These are phyloP conservation scores for Brachyptera risi DNA, from an alignment of 2,888 invertebrate species.

Conservation along the genomic window DNA sequence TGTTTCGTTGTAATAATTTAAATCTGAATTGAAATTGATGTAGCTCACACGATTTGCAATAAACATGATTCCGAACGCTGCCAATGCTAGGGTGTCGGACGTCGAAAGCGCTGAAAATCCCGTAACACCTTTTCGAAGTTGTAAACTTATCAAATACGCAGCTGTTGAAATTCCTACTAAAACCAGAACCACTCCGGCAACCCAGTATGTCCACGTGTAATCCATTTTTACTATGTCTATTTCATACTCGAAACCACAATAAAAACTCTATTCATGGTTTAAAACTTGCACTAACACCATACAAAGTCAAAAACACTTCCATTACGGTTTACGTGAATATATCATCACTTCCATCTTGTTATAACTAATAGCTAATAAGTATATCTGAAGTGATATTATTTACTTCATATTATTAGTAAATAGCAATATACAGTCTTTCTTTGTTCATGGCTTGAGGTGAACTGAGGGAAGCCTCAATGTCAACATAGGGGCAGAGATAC, in stretches of 20 bases:
- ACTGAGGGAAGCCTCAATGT: too few species aligned
- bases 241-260: not conserved
- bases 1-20: slow-evolving; percentile 1
- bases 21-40: slow-evolving; percentile 10
- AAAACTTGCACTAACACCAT: not conserved
- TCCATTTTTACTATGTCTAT: slow-evolving; percentile 35
- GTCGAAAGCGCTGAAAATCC: slow-evolving; percentile 37
- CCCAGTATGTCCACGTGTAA: slow-evolving; percentile 32
- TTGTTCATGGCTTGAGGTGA: too few species aligned
- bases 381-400: not conserved
- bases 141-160: slow-evolving; percentile 34
- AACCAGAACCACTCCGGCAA: slow-evolving; percentile 37
- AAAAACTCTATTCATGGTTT: not conserved
- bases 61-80: slow-evolving; percentile 34
- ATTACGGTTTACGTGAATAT: not conserved
- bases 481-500: too few species aligned
- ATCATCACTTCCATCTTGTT: too few species aligned
- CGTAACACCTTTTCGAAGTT: slow-evolving; percentile 35
- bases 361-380: too few species aligned
- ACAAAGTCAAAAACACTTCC: not conserved
- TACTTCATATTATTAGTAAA: not conserved
- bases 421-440: too few species aligned
- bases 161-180: slow-evolving; percentile 37
- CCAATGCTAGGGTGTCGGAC: slow-evolving; percentile 39
- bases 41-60: slow-evolving; percentile 32